These are phyloP conservation scores for Pammene aurita DNA, from an alignment of 2,888 invertebrate genomes.

Conservation along the genomic window DNA sequence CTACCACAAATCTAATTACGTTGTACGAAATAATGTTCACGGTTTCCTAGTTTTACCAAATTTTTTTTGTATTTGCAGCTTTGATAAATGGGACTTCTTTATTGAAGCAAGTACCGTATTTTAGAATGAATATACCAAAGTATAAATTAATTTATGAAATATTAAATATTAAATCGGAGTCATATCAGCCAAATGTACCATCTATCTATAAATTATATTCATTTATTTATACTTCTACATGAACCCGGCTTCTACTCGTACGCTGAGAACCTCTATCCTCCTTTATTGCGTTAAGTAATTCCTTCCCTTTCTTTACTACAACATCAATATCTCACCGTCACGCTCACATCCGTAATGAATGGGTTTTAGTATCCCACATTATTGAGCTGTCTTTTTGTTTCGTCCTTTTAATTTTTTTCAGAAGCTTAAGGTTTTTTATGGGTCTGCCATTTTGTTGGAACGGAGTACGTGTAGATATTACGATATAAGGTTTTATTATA, in stretches of 20 bases:
- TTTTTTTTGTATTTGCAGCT: too few relatives aligned
- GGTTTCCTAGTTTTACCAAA: too few relatives aligned
- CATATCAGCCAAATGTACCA: not conserved
- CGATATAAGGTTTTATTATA: not conserved
- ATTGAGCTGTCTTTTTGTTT: conserved; percentile 54
- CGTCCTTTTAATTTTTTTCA: conserved; percentile 49
- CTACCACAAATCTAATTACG: too few relatives aligned
- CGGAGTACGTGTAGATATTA: not conserved
- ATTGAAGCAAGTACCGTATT: too few relatives aligned
- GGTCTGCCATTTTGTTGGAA: conserved; percentile 4
- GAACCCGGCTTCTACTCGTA: conserved; percentile 44
- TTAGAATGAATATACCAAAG: too few relatives aligned
- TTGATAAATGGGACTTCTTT: too few relatives aligned
- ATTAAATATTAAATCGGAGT: too few relatives aligned
- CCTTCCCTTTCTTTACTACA: conserved; percentile 44
- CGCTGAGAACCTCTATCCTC: conserved; percentile 49
- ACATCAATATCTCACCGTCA: conserved; percentile 38
- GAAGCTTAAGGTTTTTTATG: conserved; percentile 40
- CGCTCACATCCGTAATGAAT: conserved; percentile 56
- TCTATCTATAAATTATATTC: not conserved
- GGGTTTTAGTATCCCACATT: conserved; percentile 57
- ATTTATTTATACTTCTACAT: conserved; percentile 6
- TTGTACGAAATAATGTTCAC: too few relatives aligned
- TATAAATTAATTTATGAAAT: too few relatives aligned
- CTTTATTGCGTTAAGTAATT: conserved; percentile 56